These are phyloP conservation scores for Copidosoma floridanum DNA, from an alignment of 1,140 invertebrate species.

Conservation along the genomic window DNA sequence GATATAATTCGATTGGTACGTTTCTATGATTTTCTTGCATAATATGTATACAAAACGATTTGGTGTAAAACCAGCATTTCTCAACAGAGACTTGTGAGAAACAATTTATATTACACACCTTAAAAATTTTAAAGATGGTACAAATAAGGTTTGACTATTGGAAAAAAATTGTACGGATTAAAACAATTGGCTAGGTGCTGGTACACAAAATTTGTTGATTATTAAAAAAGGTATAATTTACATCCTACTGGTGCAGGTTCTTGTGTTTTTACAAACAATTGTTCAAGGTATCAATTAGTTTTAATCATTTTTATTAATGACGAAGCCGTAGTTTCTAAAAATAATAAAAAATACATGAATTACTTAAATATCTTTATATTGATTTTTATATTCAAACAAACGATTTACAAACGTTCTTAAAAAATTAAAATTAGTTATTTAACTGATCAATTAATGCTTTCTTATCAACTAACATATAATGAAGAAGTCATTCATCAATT, in stretches of 20 bases:
- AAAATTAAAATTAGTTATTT: slow-evolving; percentile 37
- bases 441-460: slow-evolving; percentile 35
- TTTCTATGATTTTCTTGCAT: too few relatives aligned
- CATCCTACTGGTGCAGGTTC: slow-evolving; percentile 24
- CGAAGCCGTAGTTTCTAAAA: slow-evolving; percentile 17
- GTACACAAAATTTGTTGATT: slow-evolving; percentile 45
- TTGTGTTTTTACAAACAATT: too few relatives aligned
- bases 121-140: too few relatives aligned
- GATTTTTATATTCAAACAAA: slow-evolving; percentile 20
- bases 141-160: too few relatives aligned
- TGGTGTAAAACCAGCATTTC: slow-evolving; percentile 37
- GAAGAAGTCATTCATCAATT: slow-evolving; percentile 31
- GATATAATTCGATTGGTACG: too few relatives aligned
- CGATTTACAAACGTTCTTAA: slow-evolving; percentile 17
- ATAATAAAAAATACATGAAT: background rate
- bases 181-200: too few relatives aligned
- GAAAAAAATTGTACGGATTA: slow-evolving; percentile 39
- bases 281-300: slow-evolving; percentile 20
- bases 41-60: slow-evolving; percentile 31
- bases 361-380: slow-evolving; percentile 8
- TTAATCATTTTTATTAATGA: slow-evolving; percentile 24
- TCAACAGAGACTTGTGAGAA: slow-evolving; percentile 14
- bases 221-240: slow-evolving; percentile 17
- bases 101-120: slow-evolving; percentile 35
- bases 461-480: slow-evolving; percentile 39